Base-by-base conservation (phyloP, 2,888 invertebrate genomes). In the Chouioia cunea region DNA sequence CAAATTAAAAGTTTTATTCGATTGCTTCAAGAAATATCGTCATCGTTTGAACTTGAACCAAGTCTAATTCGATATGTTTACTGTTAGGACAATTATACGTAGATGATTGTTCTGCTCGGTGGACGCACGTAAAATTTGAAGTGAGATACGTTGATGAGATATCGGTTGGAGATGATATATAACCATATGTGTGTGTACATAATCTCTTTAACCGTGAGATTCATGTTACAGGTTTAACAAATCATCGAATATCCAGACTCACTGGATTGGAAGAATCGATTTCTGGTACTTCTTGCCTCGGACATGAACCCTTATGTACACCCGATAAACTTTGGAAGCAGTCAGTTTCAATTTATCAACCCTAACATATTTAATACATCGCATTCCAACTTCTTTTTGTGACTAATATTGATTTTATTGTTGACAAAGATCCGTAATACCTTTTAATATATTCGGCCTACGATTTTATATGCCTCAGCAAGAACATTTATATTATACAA, bases 321-420 rank as follows among this genome's bases (percentile, higher is more conserved):
- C 43, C 18, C 44, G 44, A 69, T 69, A 57, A 69, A 69, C 58
- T 69, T 63, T 20, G 15, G 27, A 46, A 63, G 62, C 27, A 47
- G n/a, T 22, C 23, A 63, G 22, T 23, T 52, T n/a, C 43, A 10
- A 63, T 57, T 63, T 57, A 57, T 52, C 57, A 68, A 59, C 16
- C 12, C 1, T 14, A 43, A 27, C 8, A 2, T 22, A 22, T 20
- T 48, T 43, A 14, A 56, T 62, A 62, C 22, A 68, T 66, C 59
- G 36, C 16, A 20, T 48, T 36, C 43, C 27, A n/a, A 14, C 47
- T 12, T 57, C 47, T 57, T 50, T 48, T 48, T 56, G 16, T n/a
- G n/a, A 20, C 8, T 16, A 10, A 22, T 53, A 46, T 64, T 18
- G 46, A 46, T 46, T 58, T 14, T 22, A 22, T n/a, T 14, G n/a